A percentile compares a stretch with the other conserved stretches of the same genome.
phyloP scores from a whole-genome alignment of 2,888 invertebrate genomes.

The Amphipyra tragopoginis region DNA sequence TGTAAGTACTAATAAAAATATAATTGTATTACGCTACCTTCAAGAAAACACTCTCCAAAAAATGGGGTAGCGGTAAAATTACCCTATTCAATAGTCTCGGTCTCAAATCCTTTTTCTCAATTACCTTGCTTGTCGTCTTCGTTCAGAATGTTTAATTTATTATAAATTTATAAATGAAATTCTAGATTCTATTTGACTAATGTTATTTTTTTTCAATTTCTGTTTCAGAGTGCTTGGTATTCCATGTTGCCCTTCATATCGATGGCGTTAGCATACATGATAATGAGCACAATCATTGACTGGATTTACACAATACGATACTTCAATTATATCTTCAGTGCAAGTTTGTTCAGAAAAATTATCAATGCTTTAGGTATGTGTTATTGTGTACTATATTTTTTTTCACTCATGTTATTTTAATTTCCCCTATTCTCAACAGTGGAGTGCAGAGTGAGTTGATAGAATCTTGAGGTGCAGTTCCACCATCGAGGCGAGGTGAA shows the following conservation, averaged over 20 bases:
- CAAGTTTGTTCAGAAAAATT: constrained; percentile 76
- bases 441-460: too few relatives aligned
- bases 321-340: constrained; percentile 69
- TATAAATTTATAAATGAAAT: too few relatives aligned
- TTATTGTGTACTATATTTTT: not conserved
- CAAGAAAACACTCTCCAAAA: too few relatives aligned
- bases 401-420: not conserved
- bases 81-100: too few relatives aligned
- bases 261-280: constrained; percentile 66
- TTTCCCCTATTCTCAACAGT: too few relatives aligned
- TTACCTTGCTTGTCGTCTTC: too few relatives aligned
- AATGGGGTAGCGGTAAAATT: too few relatives aligned
- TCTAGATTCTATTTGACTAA: not conserved
- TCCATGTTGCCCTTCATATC: constrained; percentile 68
- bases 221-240: constrained; percentile 72
- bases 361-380: constrained; percentile 76
- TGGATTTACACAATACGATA: constrained; percentile 70
- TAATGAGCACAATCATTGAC: constrained; percentile 68
- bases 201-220: not conserved
- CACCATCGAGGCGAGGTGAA: too few relatives aligned
- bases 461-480: too few relatives aligned
- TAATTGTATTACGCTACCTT: not conserved
- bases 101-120: too few relatives aligned
- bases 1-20: constrained; percentile 61
- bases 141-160: too few relatives aligned